These are phyloP conservation scores for Gymnocheta viridis DNA, from an alignment of 2,888 invertebrate species.

Conservation along the genomic window DNA sequence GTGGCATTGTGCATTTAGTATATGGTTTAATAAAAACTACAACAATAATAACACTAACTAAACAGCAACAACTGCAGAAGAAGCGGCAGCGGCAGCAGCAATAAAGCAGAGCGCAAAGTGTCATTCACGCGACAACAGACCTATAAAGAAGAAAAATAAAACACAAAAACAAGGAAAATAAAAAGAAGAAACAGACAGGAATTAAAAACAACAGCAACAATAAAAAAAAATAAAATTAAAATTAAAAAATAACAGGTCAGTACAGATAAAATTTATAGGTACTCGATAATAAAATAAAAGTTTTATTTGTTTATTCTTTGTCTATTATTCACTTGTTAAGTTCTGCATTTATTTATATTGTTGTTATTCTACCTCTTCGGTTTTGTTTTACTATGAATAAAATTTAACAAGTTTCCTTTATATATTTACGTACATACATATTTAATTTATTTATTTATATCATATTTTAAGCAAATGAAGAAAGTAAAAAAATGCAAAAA, in stretches of 20 bases:
- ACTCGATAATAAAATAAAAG: not conserved
- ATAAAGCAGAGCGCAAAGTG: conserved; percentile 63
- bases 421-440: too few species aligned
- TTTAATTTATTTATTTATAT: conserved; percentile 4
- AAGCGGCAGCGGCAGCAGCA: conserved; percentile 33
- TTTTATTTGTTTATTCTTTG: not conserved
- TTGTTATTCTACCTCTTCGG: not conserved
- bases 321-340: not conserved
- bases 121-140: conserved; percentile 69
- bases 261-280: conserved; percentile 51
- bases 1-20: conserved; percentile 64
- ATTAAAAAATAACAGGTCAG: conserved; percentile 67
- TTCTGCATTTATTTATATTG: not conserved
- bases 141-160: conserved; percentile 51
- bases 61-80: conserved; percentile 34
- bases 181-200: conserved; percentile 50
- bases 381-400: not conserved
- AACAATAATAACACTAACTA: conserved; percentile 37
- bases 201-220: conserved; percentile 45
- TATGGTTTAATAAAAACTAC: conserved; percentile 57
- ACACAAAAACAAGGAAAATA: conserved; percentile 21
- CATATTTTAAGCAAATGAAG: conserved; percentile 5
- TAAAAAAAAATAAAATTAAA: too few species aligned
- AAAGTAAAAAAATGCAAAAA: not conserved
- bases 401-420: not conserved